Percentiles rank a stretch among this genome's conserved stretches.
These are phyloP conservation scores for Pachliopta kotzebuea DNA, from an alignment of 2,888 invertebrate species.

Conservation along the genomic window DNA sequence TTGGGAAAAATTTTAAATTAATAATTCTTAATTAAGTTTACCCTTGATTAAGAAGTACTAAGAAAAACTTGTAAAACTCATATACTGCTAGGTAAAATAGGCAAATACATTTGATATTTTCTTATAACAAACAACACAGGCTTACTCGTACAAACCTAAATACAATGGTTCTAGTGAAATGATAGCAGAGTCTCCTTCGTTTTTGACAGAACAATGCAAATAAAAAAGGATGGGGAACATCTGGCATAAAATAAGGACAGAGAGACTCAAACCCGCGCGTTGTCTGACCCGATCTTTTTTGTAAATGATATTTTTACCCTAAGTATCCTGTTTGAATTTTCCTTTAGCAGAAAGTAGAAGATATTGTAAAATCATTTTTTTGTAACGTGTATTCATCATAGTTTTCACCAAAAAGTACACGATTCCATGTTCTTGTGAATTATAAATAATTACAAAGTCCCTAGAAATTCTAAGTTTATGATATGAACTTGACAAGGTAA, in stretches of 20 bases:
- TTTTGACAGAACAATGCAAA: conserved; percentile 27
- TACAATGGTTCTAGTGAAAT: conserved; percentile 24
- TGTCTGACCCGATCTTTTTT: conserved; percentile 26
- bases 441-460: conserved; percentile 5
- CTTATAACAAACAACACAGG: neutral
- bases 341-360: conserved; percentile 3
- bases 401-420: neutral
- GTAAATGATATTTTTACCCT: conserved; percentile 28
- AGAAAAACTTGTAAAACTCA: neutral
- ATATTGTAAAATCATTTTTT: conserved; percentile 16
- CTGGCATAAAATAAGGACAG: conserved; percentile 28
- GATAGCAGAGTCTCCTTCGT: conserved; percentile 23
- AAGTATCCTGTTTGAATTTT: conserved; percentile 22
- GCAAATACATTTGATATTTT: neutral
- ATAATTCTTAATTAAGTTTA: neutral
- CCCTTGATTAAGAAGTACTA: neutral
- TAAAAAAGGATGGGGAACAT: conserved; percentile 30
- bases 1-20: too few species aligned
- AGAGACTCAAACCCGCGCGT: conserved; percentile 22
- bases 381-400: neutral
- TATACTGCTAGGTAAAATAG: neutral
- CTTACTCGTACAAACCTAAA: conserved; percentile 21
- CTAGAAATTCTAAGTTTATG: conserved; percentile 32
- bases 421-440: neutral
- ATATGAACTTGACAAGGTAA: conserved; percentile 60